Conservation (phyloP, 2,797 vertebrate genomes). For the Platyrinchus mystaceus region DNA sequence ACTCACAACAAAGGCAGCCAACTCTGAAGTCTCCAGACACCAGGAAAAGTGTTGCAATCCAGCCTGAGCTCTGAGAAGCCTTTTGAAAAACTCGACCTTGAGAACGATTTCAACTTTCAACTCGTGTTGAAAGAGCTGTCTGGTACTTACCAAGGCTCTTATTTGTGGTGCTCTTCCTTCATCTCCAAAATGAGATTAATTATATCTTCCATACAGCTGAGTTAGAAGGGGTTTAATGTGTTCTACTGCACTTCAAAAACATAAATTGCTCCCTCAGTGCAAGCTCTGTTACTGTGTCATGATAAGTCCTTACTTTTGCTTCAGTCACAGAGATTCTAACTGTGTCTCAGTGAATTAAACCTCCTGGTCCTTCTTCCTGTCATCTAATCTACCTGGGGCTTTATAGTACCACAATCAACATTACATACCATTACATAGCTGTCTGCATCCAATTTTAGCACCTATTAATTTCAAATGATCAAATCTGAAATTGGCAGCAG, state of each 20-base stretch:
- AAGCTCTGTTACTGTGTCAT: background rate
- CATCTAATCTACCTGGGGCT: background rate
- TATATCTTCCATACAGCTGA: background rate
- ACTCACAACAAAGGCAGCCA: background rate
- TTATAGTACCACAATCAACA: background rate
- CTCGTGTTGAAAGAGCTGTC: background rate
- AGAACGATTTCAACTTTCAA: background rate
- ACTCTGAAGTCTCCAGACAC: background rate
- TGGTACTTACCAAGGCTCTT: background rate
- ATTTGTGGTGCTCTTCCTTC: background rate
- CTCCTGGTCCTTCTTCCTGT: background rate
- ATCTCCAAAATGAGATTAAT: background rate
- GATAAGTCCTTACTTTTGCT: background rate
- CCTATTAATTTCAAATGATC: conserved; percentile 28
- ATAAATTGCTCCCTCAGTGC: background rate
- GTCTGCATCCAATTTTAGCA: background rate
- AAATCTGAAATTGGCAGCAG: conserved; percentile 6
- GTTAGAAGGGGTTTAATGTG: background rate
- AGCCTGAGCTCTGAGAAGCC: background rate
- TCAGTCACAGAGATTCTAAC: background rate
- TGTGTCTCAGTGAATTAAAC: background rate
- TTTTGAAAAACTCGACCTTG: background rate
- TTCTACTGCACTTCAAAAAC: background rate
- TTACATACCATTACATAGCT: background rate
- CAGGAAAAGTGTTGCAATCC: background rate